Conservation (phyloP, 2,797 vertebrate genomes). For the Cossypha heuglini region DNA sequence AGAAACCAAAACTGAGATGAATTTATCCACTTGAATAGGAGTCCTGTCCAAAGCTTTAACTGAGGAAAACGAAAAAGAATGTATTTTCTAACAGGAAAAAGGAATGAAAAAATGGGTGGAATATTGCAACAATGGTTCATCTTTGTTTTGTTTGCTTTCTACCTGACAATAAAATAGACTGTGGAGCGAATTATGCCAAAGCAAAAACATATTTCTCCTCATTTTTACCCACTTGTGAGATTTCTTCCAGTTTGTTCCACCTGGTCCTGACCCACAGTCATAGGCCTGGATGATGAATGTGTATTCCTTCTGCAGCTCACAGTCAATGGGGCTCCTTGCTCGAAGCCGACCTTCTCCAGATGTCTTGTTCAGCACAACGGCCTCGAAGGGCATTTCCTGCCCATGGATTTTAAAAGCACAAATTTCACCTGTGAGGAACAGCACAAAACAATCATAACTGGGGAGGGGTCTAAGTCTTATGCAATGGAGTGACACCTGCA, state of each 20-base stretch:
- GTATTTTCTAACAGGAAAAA: not conserved
- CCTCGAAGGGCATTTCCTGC: constrained; percentile 89
- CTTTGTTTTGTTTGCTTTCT: not conserved
- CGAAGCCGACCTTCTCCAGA: constrained; percentile 91
- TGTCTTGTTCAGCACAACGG: constrained; percentile 92
- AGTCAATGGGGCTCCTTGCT: constrained; percentile 88
- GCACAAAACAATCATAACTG: not conserved
- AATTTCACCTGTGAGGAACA: constrained; percentile 85
- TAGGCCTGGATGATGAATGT: constrained; percentile 97
- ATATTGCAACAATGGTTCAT: not conserved
- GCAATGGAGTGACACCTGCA: not conserved
- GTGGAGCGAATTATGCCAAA: not conserved
- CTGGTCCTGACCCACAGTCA: constrained; percentile 87
- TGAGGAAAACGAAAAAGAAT: not conserved
- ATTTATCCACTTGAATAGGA: not conserved
- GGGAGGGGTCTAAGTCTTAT: not conserved
- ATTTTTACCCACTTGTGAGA: constrained; percentile 91
- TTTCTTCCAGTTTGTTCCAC: constrained; percentile 88
- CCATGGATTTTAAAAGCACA: constrained; percentile 96
- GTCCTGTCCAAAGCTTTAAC: not conserved
- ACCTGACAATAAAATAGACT: not conserved
- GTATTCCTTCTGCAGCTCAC: constrained; percentile 94
- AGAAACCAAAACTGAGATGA: not conserved
- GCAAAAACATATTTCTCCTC: not conserved
- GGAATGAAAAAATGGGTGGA: not conserved